Evolutionary conservation across 2,888 invertebrate species (phyloP).

Genomic region (Limenitis camilla): DNA sequence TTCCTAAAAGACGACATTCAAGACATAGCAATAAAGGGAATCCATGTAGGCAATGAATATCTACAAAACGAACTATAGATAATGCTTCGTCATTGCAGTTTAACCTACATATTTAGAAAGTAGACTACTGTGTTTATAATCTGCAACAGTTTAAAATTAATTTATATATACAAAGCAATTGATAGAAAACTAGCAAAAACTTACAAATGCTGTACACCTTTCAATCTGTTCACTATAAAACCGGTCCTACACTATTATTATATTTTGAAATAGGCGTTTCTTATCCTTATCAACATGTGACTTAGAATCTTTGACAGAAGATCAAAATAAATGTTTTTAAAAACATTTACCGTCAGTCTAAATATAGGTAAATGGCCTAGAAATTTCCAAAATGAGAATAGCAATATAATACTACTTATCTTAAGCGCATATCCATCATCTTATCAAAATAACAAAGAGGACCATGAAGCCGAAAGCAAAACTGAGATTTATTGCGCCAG

Average conservation of each 20-base stretch:
- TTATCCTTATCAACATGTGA: constrained; percentile 11
- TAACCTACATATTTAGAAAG: too few relatives aligned
- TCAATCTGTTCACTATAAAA: constrained; percentile 33
- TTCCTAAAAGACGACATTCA: too few relatives aligned
- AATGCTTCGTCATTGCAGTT: too few relatives aligned
- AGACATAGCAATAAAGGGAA: too few relatives aligned
- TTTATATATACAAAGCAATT: constrained; percentile 13
- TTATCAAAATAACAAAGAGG: constrained; percentile 66
- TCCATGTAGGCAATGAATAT: too few relatives aligned
- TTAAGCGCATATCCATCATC: constrained; percentile 62
- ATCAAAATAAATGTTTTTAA: neutral
- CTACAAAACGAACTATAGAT: too few relatives aligned
- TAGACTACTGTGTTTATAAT: neutral
- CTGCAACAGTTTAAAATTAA: neutral
- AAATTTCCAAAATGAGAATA: constrained; percentile 42
- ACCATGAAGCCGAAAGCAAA: constrained; percentile 63
- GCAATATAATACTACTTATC: constrained; percentile 46
- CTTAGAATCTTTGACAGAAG: too few relatives aligned
- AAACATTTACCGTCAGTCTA: neutral
- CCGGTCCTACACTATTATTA: constrained; percentile 56
- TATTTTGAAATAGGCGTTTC: constrained; percentile 52
- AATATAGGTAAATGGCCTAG: too few relatives aligned
- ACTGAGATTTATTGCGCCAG: constrained; percentile 68
- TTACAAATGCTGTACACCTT: constrained; percentile 20
- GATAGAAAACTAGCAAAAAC: constrained; percentile 14